These are phyloP conservation scores for Polymixis flavicincta DNA, from an alignment of 2,888 invertebrate species.

Conservation along the genomic window DNA sequence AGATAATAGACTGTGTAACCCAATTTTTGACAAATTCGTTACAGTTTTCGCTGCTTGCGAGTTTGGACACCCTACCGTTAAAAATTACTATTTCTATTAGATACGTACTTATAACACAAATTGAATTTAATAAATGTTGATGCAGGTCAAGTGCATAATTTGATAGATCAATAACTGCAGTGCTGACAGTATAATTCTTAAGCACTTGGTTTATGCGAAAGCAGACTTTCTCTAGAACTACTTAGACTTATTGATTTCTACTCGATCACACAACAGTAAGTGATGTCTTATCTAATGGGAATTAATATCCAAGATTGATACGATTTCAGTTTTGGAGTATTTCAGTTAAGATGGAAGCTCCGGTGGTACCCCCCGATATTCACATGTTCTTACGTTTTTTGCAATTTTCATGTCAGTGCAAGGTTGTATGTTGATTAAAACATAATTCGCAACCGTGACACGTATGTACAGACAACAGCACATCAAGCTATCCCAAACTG, in stretches of 20 bases:
- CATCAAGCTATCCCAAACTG: too few species aligned
- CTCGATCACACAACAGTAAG: constrained; percentile 30
- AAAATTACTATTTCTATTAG: too few species aligned
- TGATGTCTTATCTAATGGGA: constrained; percentile 24
- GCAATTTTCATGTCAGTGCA: too few species aligned
- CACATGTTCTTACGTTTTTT: too few species aligned
- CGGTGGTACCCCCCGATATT: too few species aligned
- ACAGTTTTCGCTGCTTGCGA: not conserved
- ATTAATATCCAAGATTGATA: constrained; percentile 19
- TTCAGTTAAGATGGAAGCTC: not conserved
- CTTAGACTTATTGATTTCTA: constrained; percentile 20
- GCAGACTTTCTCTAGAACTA: constrained; percentile 5
- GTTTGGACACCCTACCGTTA: not conserved
- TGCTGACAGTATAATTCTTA: not conserved
- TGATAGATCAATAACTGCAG: not conserved
- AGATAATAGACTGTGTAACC: not conserved
- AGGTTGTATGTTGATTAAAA: too few species aligned
- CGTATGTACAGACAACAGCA: too few species aligned
- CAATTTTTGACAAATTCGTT: not conserved
- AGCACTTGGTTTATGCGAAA: not conserved
- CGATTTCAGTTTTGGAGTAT: constrained; percentile 3
- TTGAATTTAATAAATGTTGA: not conserved
- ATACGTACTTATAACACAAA: not conserved
- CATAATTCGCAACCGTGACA: too few species aligned
- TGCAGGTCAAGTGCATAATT: not conserved